Base-by-base conservation (phyloP, 2,888 invertebrate genomes). In the Tinea semifulvella region DNA sequence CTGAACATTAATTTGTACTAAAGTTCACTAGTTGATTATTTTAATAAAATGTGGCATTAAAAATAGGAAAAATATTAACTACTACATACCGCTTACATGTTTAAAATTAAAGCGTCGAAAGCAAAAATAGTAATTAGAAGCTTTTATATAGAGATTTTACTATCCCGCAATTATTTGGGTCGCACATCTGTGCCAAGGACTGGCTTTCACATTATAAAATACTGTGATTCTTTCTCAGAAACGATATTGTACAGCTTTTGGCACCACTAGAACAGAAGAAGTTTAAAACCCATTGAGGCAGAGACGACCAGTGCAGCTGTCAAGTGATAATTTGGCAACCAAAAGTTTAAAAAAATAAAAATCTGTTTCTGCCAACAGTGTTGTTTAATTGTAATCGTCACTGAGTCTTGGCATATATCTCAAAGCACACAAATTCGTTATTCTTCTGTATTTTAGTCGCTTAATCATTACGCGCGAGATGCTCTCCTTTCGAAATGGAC, bases 391-490 rank as follows among this genome's bases (percentile, higher is more conserved):
- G 72, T 73, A 71, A 76, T 77, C 72, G 63, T 67, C 65, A 65
- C 63, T 62, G 71, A 63, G 56, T 73, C 72, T 79, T 79, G 77
- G 79, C 79, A 77, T 68, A 65, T 68, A 67, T 65, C 62, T 69
- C 73, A 74, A 74, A 73, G 72, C 56, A 63, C 61, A 61, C 61
- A 63, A 61, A 56, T 63, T 63, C 58, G 66, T 68, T 44, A 65
- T 65, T 65, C 60, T 67, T 62, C 56, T 61, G 60, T 56, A 61
- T 63, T 68, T 68, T 58, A 60, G 62, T 54, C 58, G 58, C 65
- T 63, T 68, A 70, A 68, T 76, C 73, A 73, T 75, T 74, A 72
- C 53, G 53, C 54, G 52, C 63, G 63, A 53, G 63, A 31, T 7
- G 43, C 14, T 18, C 19, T 18, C 31, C 5, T 43, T 31, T 19